A percentile compares a stretch with the other conserved stretches of the same genome.
phyloP scores from a whole-genome alignment of 2,888 invertebrate species.

The Amphipoea lucens region DNA sequence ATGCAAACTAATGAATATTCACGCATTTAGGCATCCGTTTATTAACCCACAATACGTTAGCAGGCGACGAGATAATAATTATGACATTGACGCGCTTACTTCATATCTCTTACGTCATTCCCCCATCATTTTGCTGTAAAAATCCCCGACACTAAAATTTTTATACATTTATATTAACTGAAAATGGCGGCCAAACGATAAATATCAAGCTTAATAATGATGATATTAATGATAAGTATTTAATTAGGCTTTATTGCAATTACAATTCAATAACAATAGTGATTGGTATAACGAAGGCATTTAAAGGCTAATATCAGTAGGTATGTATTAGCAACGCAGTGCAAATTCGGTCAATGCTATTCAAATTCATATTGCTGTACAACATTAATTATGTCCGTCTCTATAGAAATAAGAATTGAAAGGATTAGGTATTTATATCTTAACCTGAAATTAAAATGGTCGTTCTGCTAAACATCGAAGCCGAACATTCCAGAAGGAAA shows the following conservation, averaged over 20 bases:
- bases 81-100: slow-evolving; percentile 60
- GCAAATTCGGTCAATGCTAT: slow-evolving; percentile 70
- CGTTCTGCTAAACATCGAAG: not conserved
- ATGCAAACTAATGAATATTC: slow-evolving; percentile 4
- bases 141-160: slow-evolving; percentile 25
- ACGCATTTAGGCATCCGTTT: slow-evolving; percentile 4
- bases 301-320: slow-evolving; percentile 57
- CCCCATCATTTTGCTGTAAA: slow-evolving; percentile 54
- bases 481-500: slow-evolving; percentile 16
- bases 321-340: slow-evolving; percentile 53
- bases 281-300: slow-evolving; percentile 64
- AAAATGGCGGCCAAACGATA: slow-evolving; percentile 29
- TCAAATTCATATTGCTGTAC: slow-evolving; percentile 57
- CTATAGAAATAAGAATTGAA: slow-evolving; percentile 31
- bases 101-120: slow-evolving; percentile 65
- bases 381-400: slow-evolving; percentile 43
- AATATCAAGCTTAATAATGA: slow-evolving; percentile 25
- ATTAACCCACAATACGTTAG: slow-evolving; percentile 14
- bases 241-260: slow-evolving; percentile 59
- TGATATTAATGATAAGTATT: slow-evolving; percentile 43
- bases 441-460: slow-evolving; percentile 23
- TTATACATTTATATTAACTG: slow-evolving; percentile 21
- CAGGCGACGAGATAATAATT: slow-evolving; percentile 31
- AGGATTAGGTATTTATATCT: slow-evolving; percentile 33
- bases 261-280: slow-evolving; percentile 65